Conservation (phyloP, 2,888 invertebrate species). For the Thalpophila matura region DNA sequence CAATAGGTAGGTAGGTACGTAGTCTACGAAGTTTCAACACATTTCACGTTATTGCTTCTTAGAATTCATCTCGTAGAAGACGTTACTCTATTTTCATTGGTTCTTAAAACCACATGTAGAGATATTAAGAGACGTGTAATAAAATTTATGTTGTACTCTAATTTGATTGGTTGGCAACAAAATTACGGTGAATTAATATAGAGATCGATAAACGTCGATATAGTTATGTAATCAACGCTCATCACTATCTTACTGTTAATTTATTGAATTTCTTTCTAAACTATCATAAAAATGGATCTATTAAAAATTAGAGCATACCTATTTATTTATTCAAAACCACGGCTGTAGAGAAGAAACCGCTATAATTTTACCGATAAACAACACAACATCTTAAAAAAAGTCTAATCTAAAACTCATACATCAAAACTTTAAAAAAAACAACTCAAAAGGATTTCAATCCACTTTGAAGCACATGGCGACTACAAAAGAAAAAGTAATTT, state of each 20-base stretch:
- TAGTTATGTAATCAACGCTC: too few species aligned
- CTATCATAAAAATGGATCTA: too few species aligned
- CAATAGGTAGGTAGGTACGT: constrained; percentile 19
- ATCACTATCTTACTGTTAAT: too few species aligned
- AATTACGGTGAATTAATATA: too few species aligned
- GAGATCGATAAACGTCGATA: too few species aligned
- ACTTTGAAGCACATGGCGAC: constrained; percentile 44
- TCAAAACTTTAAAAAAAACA: constrained; percentile 26
- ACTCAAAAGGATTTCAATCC: constrained; percentile 49
- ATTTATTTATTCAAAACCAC: too few species aligned
- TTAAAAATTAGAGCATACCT: too few species aligned
- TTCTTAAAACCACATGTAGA: constrained; percentile 34
- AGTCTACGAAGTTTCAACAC: constrained; percentile 26
- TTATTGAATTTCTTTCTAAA: too few species aligned
- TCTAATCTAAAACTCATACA: constrained; percentile 15
- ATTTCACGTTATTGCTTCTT: constrained; percentile 36
- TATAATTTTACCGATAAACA: too few species aligned
- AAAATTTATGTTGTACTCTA: constrained; percentile 20
- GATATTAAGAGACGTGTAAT: constrained; percentile 21
- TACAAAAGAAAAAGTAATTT: constrained; percentile 59
- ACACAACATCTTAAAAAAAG: background rate
- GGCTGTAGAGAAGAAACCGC: too few species aligned
- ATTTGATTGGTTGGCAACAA: constrained; percentile 35
- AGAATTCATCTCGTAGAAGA: constrained; percentile 20
- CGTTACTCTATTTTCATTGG: constrained; percentile 35